Base-by-base conservation (phyloP, 2,888 invertebrate genomes). In the Girardia tigrina region DNA sequence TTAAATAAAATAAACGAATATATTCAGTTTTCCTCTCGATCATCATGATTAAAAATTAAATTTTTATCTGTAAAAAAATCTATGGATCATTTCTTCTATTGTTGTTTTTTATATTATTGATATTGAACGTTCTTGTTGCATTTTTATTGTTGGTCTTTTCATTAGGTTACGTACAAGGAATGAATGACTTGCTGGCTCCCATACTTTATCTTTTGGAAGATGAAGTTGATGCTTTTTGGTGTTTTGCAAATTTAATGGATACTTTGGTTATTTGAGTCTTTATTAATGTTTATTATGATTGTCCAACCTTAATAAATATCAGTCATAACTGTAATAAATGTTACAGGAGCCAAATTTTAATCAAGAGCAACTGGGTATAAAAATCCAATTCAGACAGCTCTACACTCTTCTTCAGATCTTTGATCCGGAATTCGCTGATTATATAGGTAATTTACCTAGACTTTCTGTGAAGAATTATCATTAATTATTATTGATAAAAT, bases 171-270 rank as follows among this genome's bases (percentile, higher is more conserved):
- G 86, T 91, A 0, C 92, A 94, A 84, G 98, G 98, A 26, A 98
- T 98, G 98, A 94, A 93, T 80, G 98, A 98, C 85, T 87, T 97
- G 73, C 85, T 98, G 75, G 91, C 95, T 4, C 97, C 97, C 0
- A 89, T 98, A 80, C 86, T 97, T 75, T 88, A 90, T 81, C 87
- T 95, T 71, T 87, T 94, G 87, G 89, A 90, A 78, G 90, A 92
- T 82, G 98, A 98, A 85, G 91, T 92, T 1, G 94, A 97, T 83
- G 90, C 93, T 0, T 98, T 98, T 86, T 98, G 98, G 98, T 94
- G 94, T 85, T 98, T 98, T 83, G 94, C 91, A 42, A 94, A 94
- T 8, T 92, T 95, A 80, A 97, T 98, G 94, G 90, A 95, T 77
- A 89, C 89, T 87, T 90, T 97, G 83, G 92, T 92, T 84, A 87